A percentile compares a stretch with the other conserved stretches of the same genome.
Conservation (phyloP, 2,888 invertebrate genomes). For the Salticus scenicus region DNA sequence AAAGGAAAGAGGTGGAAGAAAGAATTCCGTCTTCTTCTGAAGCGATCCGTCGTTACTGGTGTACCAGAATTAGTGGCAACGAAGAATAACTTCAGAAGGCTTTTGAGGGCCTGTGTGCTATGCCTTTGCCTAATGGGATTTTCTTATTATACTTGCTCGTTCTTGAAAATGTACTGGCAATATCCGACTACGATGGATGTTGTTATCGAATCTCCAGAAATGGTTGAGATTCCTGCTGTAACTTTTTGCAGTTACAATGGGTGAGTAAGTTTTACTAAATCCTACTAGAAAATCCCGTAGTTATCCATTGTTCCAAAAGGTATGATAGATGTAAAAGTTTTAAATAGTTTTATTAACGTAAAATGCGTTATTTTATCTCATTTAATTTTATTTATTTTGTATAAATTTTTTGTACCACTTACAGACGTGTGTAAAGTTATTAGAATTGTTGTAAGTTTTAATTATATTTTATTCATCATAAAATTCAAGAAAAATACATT, state of each 20-base stretch:
- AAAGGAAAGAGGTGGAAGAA: not conserved
- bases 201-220: constrained; percentile 23
- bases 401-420: too few species aligned
- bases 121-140: constrained; percentile 34
- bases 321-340: too few species aligned
- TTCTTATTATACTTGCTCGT: constrained; percentile 26
- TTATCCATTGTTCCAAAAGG: too few species aligned
- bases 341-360: too few species aligned
- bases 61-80: constrained; percentile 44
- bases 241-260: constrained; percentile 57
- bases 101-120: constrained; percentile 32
- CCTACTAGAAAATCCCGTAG: too few species aligned
- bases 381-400: too few species aligned
- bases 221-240: constrained; percentile 37
- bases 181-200: constrained; percentile 60
- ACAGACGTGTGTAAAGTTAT: too few species aligned
- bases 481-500: too few species aligned
- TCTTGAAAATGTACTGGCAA: constrained; percentile 33
- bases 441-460: too few species aligned
- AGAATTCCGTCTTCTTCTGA: constrained; percentile 12
- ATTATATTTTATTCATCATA: too few species aligned
- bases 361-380: too few species aligned
- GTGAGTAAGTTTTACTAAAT: not conserved
- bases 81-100: not conserved
- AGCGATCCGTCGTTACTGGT: constrained; percentile 47